phyloP scores from a whole-genome alignment of 2,797 vertebrate genomes.

The Propithecus perrieri region DNA sequence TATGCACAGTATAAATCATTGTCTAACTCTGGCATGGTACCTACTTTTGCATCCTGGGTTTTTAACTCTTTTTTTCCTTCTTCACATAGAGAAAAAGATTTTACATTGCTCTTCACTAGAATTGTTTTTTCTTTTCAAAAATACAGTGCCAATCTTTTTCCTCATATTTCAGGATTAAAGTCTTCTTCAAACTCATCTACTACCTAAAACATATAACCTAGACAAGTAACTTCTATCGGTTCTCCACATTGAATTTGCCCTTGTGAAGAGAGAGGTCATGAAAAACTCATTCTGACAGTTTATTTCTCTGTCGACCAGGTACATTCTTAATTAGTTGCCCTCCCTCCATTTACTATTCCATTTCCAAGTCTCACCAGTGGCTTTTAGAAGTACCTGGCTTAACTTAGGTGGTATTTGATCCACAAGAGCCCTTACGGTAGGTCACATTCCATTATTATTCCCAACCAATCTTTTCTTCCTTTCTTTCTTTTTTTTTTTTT shows the following conservation, averaged over 20 bases:
- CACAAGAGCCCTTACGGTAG: not conserved
- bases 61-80: slow-evolving; percentile 36
- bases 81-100: not conserved
- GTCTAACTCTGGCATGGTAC: slow-evolving; percentile 37
- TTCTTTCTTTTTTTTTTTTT: not conserved
- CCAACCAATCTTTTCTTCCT: not conserved
- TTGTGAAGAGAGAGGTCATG: not conserved
- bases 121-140: not conserved
- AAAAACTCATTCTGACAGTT: not conserved
- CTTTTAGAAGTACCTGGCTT: not conserved
- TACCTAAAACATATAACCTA: not conserved
- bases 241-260: not conserved
- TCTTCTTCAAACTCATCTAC: not conserved
- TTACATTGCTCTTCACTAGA: slow-evolving; percentile 19
- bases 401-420: not conserved
- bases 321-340: not conserved
- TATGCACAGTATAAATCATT: slow-evolving; percentile 53
- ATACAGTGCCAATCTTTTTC: not conserved
- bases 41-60: slow-evolving; percentile 4
- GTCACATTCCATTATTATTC: not conserved
- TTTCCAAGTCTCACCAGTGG: not conserved
- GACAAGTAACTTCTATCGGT: not conserved
- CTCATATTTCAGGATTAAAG: slow-evolving; percentile 5
- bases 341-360: not conserved
- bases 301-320: not conserved